phyloP scores from a whole-genome alignment of 2,113 vertebrate species.

The Callithrix jacchus region DNA sequence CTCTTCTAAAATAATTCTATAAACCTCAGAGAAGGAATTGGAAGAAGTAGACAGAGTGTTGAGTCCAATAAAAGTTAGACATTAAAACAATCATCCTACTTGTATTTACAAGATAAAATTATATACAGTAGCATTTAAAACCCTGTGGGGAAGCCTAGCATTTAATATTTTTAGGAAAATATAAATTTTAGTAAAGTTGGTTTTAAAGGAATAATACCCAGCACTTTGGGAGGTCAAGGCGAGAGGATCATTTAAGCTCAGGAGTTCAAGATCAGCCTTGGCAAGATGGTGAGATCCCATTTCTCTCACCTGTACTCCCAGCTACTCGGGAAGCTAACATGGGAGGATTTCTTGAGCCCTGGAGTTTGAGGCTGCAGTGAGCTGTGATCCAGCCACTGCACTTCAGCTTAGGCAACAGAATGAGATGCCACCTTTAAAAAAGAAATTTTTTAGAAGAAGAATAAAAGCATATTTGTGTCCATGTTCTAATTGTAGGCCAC shows the following conservation, averaged over 20 bases:
- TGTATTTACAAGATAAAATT: neutral
- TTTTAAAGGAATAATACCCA: conserved; percentile 14
- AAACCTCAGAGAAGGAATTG: neutral
- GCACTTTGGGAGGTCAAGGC: no score
- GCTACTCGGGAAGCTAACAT: no score
- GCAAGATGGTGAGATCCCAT: no score
- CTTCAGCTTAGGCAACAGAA: no score
- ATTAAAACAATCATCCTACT: neutral
- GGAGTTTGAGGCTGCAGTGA: no score
- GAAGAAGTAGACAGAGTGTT: neutral
- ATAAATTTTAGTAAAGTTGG: neutral
- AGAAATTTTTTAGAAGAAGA: neutral
- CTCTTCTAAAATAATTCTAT: neutral
- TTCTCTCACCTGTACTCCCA: no score
- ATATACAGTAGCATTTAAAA: neutral
- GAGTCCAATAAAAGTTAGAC: neutral
- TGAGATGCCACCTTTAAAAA: no score
- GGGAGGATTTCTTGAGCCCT: no score
- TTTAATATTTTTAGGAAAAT: neutral
- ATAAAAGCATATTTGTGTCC: neutral
- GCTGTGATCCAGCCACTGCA: no score
- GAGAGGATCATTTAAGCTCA: no score
- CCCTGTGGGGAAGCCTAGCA: neutral
- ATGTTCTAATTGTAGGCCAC: neutral
- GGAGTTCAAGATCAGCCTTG: no score